Evolutionary conservation across 2,797 vertebrate genomes (phyloP), one percentile per base, ranked within the genome.

Genomic region (Sebastes cheni): DNA sequence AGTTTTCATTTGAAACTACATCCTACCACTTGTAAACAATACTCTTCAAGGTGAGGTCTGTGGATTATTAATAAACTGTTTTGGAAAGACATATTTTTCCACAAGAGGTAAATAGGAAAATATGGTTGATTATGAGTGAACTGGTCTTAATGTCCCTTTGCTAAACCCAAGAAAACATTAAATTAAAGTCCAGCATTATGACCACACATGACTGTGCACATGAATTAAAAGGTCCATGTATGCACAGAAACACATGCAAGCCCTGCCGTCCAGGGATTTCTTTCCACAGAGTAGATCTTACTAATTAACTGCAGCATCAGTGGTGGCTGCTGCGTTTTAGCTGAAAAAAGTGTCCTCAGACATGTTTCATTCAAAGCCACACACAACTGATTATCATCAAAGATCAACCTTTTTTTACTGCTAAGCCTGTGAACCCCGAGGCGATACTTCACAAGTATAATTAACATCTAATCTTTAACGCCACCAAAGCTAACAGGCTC

Each of bases 401-500:
- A 71, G 32, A 32, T 23, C 23, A 3, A 67, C 75, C 52, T 30
- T 64, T 56, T 50, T 50, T 50, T 50, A 50, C 69, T 58, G 72
- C 56, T 64, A 20, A 78, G 65, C 29, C 66, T 6, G 50, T 0
- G 0, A 36, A 36, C 46, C 80, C 67, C 0, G 36, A 73, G 69
- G 77, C 39, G 3, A 5, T 20, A 29, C 69, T 79, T 71, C 30
- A 73, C 61, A 69, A 72, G 72, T 62, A 67, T 86, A 78, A 81
- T 81, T 77, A 73, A 76, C 52, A 76, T 71, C 32, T 18, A 61
- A 84, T 81, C 71, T 76, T 64, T 90, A 65, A 82, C 82, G 71
- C 67, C 81, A 80, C 58, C 50, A 25, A 56, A 64, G 81, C 67
- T 65, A 76, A 64, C 70, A 39, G 32, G 42, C 70, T 74, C 65